Conservation (phyloP, 1,140 invertebrate species). For the Aphelinus atriplicis region DNA sequence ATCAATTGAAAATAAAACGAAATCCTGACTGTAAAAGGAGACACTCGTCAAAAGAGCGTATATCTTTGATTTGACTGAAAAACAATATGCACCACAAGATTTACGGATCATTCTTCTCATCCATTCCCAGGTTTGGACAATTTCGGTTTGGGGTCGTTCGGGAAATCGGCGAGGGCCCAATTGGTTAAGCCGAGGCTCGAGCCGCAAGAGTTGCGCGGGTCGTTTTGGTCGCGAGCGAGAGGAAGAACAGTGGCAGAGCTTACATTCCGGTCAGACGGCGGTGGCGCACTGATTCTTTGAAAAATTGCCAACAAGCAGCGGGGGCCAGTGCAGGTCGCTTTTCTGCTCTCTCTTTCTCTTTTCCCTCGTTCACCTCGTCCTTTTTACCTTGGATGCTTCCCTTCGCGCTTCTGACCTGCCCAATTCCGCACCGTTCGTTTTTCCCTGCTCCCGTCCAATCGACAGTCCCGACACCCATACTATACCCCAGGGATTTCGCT, state of each 20-base stretch:
- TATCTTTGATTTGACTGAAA: no score
- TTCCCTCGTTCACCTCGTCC: neutral
- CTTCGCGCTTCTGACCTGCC: no score
- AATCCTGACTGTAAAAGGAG: no score
- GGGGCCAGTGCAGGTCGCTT: conserved; percentile 14
- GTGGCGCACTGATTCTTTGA: conserved; percentile 53
- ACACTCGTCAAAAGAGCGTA: no score
- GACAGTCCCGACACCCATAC: no score
- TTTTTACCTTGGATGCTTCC: neutral
- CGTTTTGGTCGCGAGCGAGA: neutral
- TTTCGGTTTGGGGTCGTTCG: no score
- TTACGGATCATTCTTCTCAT: no score
- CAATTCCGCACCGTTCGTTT: no score
- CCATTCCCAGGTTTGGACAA: no score
- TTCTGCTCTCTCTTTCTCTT: conserved; percentile 29
- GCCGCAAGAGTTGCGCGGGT: neutral
- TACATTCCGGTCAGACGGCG: conserved; percentile 53
- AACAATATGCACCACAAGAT: no score
- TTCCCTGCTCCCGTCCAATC: neutral
- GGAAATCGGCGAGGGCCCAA: neutral
- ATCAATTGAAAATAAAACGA: no score
- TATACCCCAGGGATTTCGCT: no score
- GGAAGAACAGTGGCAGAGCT: conserved; percentile 13
- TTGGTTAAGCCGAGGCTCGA: conserved; percentile 1
- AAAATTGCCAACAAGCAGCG: conserved; percentile 54